Conservation (phyloP, 2,888 invertebrate species). For the Orchestes rusci region DNA sequence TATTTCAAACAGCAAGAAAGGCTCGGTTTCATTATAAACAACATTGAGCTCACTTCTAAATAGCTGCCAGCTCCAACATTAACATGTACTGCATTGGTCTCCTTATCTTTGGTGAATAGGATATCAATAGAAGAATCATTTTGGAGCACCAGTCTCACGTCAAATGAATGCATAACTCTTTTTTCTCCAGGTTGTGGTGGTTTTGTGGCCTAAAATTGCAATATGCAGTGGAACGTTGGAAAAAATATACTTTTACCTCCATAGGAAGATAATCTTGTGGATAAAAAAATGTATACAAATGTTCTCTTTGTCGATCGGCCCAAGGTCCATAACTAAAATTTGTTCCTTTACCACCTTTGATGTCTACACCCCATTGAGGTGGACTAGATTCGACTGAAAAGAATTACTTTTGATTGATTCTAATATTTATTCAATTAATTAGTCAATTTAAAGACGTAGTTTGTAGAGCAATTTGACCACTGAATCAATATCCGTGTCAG, state of each 20-base stretch:
- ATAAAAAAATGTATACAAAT: constrained; percentile 92
- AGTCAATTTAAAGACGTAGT: no score
- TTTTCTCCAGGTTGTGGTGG: constrained; percentile 81
- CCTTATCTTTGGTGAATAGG: constrained; percentile 89
- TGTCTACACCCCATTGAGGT: constrained; percentile 92
- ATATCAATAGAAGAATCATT: constrained; percentile 94
- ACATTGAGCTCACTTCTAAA: constrained; percentile 69
- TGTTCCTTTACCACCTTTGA: constrained; percentile 91
- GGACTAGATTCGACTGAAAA: constrained; percentile 74
- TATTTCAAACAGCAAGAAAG: no score
- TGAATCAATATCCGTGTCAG: no score
- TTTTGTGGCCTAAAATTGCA: constrained; percentile 53
- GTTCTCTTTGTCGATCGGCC: constrained; percentile 95
- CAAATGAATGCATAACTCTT: constrained; percentile 85
- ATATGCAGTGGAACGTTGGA: background rate
- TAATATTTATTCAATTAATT: no score
- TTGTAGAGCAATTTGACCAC: no score
- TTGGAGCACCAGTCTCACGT: constrained; percentile 82
- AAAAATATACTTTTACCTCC: no score
- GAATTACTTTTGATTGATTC: background rate
- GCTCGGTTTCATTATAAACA: no score
- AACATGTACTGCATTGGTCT: constrained; percentile 95
- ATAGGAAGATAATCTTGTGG: constrained; percentile 79
- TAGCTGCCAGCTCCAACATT: constrained; percentile 94
- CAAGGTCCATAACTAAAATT: constrained; percentile 98